Conservation (phyloP, 1,140 invertebrate species). For the Ridgeia piscesae region DNA sequence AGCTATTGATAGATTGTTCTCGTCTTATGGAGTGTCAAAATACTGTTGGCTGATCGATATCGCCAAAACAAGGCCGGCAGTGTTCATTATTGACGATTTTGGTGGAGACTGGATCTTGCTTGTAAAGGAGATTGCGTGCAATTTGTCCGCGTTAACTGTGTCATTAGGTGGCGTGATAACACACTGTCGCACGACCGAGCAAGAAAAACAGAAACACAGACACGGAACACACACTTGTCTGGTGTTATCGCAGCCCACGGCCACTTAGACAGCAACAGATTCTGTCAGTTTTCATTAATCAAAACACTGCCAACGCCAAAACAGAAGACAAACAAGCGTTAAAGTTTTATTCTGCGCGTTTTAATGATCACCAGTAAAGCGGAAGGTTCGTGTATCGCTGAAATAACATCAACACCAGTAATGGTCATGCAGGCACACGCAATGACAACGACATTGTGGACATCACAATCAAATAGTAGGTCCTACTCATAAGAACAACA, state of each 20-base stretch:
- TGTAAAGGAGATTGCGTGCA: background rate
- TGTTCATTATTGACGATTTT: background rate
- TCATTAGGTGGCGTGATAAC: background rate
- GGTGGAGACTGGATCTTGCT: background rate
- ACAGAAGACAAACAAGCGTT: background rate
- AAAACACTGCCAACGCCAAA: background rate
- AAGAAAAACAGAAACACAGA: background rate
- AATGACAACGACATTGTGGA: background rate
- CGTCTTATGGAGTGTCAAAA: background rate
- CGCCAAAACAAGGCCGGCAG: background rate
- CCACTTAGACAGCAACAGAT: background rate
- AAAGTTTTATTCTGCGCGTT: background rate
- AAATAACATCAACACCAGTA: background rate
- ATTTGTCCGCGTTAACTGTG: background rate
- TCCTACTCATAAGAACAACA: background rate
- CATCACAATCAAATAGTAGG: background rate
- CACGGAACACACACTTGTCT: background rate
- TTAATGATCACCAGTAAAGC: background rate
- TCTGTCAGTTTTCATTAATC: background rate
- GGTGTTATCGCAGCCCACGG: background rate
- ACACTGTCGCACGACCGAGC: background rate
- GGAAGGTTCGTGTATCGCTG: background rate
- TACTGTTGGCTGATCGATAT: background rate
- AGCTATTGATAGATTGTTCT: background rate
- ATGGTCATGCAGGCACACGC: background rate